Evolutionary conservation across 2,797 vertebrate species (phyloP).

Genomic region (Oophaga sylvatica): DNA sequence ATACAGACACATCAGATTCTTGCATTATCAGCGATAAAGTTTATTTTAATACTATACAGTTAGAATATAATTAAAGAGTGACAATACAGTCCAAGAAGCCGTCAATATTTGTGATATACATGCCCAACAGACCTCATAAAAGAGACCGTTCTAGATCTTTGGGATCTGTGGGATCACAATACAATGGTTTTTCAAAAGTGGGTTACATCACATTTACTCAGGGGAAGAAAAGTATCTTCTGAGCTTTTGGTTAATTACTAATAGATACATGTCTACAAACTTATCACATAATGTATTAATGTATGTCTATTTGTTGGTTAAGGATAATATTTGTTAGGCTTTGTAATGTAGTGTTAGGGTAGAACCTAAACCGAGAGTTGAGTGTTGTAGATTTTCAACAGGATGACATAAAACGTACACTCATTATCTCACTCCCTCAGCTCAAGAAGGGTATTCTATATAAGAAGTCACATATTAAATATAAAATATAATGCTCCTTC

Average conservation of each 20-base stretch:
- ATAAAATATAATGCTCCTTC: background rate
- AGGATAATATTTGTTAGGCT: background rate
- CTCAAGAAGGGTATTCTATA: background rate
- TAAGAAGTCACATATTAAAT: background rate
- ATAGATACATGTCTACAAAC: background rate
- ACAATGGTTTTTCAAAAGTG: slow-evolving; percentile 1
- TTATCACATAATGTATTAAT: too few species aligned
- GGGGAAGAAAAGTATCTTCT: background rate
- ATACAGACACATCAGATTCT: background rate
- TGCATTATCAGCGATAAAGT: slow-evolving; percentile 2
- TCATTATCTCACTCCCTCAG: background rate
- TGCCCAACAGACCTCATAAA: background rate
- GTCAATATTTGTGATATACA: background rate
- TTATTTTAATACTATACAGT: slow-evolving; percentile 23
- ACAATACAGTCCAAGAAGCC: slow-evolving; percentile 46
- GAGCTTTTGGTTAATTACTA: background rate
- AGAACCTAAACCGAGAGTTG: background rate
- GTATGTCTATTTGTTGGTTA: background rate
- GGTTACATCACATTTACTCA: slow-evolving; percentile 20
- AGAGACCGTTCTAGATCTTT: slow-evolving; percentile 1
- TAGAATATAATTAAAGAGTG: background rate
- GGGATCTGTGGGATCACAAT: background rate
- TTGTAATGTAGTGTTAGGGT: background rate
- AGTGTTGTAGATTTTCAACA: background rate
- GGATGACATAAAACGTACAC: background rate